Evolutionary conservation across 1,140 invertebrate species (phyloP).

Genomic region (Drosophila saltans): DNA sequence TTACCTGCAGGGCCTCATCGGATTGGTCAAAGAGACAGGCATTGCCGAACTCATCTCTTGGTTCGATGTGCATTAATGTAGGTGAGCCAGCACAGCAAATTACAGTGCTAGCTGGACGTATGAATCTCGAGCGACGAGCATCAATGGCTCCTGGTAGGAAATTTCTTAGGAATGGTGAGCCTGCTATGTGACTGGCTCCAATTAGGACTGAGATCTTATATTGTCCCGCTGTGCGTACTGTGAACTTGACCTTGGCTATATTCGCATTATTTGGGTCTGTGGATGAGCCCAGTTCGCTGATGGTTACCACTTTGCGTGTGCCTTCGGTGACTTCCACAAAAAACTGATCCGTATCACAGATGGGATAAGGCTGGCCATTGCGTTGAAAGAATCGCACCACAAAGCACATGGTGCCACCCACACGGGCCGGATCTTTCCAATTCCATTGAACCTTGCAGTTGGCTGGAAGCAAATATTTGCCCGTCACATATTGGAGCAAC

Average conservation of each 20-base stretch:
- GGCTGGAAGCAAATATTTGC: conserved; percentile 93
- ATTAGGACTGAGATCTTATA: conserved; percentile 94
- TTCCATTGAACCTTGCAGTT: conserved; percentile 91
- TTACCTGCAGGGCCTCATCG: conserved; percentile 86
- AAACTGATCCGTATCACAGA: conserved; percentile 95
- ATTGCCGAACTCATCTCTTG: conserved; percentile 95
- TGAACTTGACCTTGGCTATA: conserved; percentile 94
- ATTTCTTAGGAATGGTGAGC: conserved; percentile 86
- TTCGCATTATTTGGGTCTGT: conserved; percentile 92
- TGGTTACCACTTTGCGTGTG: conserved; percentile 91
- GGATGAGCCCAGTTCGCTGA: conserved; percentile 94
- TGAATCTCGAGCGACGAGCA: conserved; percentile 92
- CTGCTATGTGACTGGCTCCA: conserved; percentile 85
- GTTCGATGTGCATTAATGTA: conserved; percentile 93
- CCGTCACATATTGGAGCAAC: conserved; percentile 94
- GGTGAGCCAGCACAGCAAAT: conserved; percentile 91
- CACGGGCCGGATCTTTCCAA: conserved; percentile 93
- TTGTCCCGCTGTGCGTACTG: conserved; percentile 93
- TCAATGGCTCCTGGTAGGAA: conserved; percentile 90
- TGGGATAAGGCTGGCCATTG: conserved; percentile 95
- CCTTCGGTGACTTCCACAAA: conserved; percentile 93
- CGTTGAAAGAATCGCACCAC: conserved; percentile 95
- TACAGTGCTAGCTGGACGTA: conserved; percentile 93
- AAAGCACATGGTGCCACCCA: conserved; percentile 95
- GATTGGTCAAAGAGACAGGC: conserved; percentile 87